phyloP scores from a whole-genome alignment of 2,113 vertebrate species.

The Sakesphorus luctuosus region DNA sequence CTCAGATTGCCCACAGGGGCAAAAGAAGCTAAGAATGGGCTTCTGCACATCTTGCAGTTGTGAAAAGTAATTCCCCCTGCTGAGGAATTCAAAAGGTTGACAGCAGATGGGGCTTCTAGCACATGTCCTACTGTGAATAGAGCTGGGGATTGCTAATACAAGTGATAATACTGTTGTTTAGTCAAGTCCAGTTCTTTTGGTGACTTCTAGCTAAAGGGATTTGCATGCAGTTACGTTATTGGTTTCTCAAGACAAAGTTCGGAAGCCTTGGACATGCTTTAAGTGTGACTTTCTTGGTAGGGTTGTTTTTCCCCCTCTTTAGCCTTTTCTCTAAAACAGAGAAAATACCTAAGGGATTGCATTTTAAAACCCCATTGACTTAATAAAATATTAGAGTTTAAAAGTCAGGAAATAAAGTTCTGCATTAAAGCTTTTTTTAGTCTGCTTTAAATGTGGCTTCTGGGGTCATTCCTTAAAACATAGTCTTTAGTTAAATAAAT shows the following conservation, averaged over 20 bases:
- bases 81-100: background rate
- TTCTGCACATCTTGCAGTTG: background rate
- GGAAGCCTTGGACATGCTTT: background rate
- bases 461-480: background rate
- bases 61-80: background rate
- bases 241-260: background rate
- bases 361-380: background rate
- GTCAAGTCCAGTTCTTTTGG: background rate
- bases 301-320: fast-evolving
- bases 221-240: background rate
- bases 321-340: background rate
- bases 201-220: background rate
- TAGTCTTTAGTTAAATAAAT: background rate
- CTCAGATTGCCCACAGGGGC: background rate
- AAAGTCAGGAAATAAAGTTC: background rate
- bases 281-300: background rate
- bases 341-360: background rate
- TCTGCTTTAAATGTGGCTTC: background rate
- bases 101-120: slow-evolving; percentile 11
- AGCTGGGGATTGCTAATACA: background rate
- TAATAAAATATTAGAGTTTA: background rate
- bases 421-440: background rate
- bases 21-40: background rate
- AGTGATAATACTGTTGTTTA: background rate
- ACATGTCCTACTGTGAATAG: background rate